Evolutionary conservation across 2,888 invertebrate genomes (phyloP), one percentile per base, ranked within the genome.

Genomic region (Acanthosepion esculentum): DNA sequence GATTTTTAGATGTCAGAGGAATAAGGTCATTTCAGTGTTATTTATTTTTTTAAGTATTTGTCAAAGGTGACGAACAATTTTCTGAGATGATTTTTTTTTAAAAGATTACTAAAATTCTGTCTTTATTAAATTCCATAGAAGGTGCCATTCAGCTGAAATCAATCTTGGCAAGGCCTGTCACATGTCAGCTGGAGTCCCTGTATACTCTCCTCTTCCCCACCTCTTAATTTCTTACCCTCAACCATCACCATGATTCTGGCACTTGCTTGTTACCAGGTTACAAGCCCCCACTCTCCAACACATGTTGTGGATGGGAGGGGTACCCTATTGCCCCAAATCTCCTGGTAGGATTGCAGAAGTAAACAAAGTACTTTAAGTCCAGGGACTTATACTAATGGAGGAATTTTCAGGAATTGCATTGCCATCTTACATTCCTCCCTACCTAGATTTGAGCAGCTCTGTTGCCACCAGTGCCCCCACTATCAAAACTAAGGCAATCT

Each of bases 201-300:
- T n/a, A 5, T n/a, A 8, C 18, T n/a, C 78, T 33, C 15, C 15
- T 78, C 12, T 10, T 15, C n/a, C 12, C 78, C 12, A 7, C 10
- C 78, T 78, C n/a, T 18, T 10, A 15, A n/a, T 59, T 23, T 23
- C 59, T 59, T 23, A 4, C 59, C 78, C 78, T 2, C n/a, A n/a
- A 78, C 78, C 78, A 78, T 15, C 5, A n/a, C 78, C n/a, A n/a
- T 33, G 15, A 78, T n/a, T 33, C 78, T 78, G n/a, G n/a, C n/a
- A 78, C 78, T 78, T 78, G 78, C 78, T 78, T 78, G 78, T 78
- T 78, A n/a, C 78, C 78, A 78, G 15, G n/a, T 78, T 78, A 78
- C 29, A 3, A n/a, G n/a, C 78, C 78, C 41, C 78, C n/a, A 78
- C 78, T n/a, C n/a, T 23, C 3, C 78, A 5, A 33, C 78, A n/a